A percentile compares a stretch with the other conserved stretches of the same genome.
These are phyloP conservation scores for Eospalax fontanierii DNA, from an alignment of 2,797 vertebrate genomes.

Conservation along the genomic window DNA sequence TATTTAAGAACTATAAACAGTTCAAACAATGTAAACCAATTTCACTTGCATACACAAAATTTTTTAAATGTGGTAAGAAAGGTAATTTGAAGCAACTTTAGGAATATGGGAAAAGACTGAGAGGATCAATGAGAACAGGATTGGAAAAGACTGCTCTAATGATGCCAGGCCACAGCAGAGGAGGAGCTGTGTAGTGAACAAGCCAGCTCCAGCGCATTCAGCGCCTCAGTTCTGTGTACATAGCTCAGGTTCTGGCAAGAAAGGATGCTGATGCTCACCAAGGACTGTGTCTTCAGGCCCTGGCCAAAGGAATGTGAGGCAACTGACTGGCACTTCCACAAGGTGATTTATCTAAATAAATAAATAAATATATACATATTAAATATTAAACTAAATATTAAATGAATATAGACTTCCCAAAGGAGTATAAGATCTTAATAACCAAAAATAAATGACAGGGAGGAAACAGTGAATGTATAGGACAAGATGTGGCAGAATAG, in stretches of 20 bases:
- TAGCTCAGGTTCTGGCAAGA: neutral
- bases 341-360: neutral
- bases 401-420: neutral
- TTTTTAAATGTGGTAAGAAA: neutral
- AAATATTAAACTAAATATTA: no score
- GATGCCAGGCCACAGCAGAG: neutral
- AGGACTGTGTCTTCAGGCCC: neutral
- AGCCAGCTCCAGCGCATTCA: neutral
- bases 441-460: neutral
- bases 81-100: neutral
- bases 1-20: neutral
- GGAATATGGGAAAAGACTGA: neutral
- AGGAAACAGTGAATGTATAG: neutral
- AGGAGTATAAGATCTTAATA: neutral
- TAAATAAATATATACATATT: no score
- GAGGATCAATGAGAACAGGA: no score
- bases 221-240: neutral
- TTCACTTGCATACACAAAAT: neutral
- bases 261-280: rapidly evolving
- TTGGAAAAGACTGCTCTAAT: neutral
- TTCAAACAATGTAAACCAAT: neutral
- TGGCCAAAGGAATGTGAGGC: neutral
- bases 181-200: no score
- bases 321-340: neutral
- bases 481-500: neutral